Percentiles rank a stretch among this genome's conserved stretches.
These are phyloP conservation scores for Tribolium madens DNA, from an alignment of 1,140 invertebrate species.

Conservation along the genomic window DNA sequence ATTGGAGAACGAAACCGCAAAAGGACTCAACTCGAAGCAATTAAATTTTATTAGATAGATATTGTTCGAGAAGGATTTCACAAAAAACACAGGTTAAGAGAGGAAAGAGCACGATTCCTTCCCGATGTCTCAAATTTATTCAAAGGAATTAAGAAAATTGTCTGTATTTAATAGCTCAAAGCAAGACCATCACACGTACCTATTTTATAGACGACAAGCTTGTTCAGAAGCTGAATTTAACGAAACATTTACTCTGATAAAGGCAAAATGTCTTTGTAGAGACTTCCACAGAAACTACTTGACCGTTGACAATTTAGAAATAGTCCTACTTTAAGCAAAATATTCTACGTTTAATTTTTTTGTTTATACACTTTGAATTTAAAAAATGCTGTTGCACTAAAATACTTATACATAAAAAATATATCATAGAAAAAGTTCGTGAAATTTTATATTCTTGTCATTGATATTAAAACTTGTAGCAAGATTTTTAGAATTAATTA, in stretches of 20 bases:
- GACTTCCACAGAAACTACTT: no score
- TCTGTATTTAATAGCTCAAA: neutral
- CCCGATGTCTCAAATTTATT: neutral
- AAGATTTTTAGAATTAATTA: no score
- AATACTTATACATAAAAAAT: no score
- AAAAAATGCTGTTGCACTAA: no score
- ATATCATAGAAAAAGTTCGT: no score
- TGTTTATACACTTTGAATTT: no score
- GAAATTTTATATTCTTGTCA: no score
- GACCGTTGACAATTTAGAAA: no score
- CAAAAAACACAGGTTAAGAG: neutral
- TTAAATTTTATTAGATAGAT: slow-evolving; percentile 19
- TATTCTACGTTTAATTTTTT: no score
- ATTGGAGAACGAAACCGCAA: slow-evolving; percentile 10
- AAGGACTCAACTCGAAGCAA: slow-evolving; percentile 30
- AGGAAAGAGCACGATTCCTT: neutral
- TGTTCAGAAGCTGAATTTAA: neutral
- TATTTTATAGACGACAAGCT: neutral
- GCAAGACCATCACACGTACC: neutral
- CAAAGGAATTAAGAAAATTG: neutral
- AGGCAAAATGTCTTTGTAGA: neutral
- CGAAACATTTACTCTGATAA: neutral
- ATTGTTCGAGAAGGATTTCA: neutral
- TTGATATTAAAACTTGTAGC: no score
- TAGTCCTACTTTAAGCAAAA: no score